These are phyloP conservation scores for Avahi laniger DNA, from an alignment of 2,797 vertebrate genomes.

Conservation along the genomic window DNA sequence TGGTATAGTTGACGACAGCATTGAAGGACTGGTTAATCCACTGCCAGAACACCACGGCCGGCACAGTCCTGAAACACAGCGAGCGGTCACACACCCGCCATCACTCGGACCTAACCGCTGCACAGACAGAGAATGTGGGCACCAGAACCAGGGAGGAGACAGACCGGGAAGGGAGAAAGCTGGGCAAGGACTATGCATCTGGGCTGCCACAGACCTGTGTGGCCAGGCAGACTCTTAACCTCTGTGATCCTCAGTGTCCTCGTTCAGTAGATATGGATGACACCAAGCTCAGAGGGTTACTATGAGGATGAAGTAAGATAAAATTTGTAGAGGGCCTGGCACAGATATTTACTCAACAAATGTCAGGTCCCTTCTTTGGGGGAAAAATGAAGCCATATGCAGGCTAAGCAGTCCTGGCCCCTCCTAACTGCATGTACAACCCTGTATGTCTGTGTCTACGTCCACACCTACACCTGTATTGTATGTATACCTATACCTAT, in stretches of 20 bases:
- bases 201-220: accelerated
- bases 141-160: not conserved
- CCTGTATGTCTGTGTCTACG: accelerated
- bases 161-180: accelerated
- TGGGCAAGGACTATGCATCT: accelerated
- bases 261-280: accelerated
- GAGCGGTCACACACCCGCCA: accelerated
- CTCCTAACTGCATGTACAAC: accelerated
- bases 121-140: accelerated
- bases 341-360: not conserved
- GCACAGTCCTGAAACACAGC: slow-evolving; percentile 90
- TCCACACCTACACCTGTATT: no score
- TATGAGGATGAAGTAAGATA: not conserved
- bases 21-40: slow-evolving; percentile 99
- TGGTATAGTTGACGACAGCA: slow-evolving; percentile 98
- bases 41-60: slow-evolving; percentile 97
- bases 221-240: not conserved
- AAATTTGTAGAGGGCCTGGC: not conserved
- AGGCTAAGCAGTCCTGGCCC: not conserved
- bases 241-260: not conserved
- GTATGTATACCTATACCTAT: accelerated
- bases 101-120: accelerated
- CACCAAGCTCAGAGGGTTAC: not conserved
- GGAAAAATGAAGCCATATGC: not conserved
- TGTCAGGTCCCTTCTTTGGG: not conserved